Evolutionary conservation across 2,113 vertebrate genomes (phyloP), one percentile per base, ranked within the genome.

Genomic region (Indicator indicator): DNA sequence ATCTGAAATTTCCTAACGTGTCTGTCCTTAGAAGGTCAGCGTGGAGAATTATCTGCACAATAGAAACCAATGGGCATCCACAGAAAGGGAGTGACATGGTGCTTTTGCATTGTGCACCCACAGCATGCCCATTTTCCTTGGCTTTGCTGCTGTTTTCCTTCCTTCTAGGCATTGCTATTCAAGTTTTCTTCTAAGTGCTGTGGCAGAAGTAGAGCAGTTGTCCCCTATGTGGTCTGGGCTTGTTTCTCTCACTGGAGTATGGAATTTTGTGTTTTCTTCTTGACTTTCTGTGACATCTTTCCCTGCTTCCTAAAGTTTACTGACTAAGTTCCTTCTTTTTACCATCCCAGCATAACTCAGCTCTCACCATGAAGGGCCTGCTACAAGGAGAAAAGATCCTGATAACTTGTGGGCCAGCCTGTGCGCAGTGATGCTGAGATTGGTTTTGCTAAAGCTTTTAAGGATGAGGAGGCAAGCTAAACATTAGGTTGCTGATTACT

Each of bases 1-100:
- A 94, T 96, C 95, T 80, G 95, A 97, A 94, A 95, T 94, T 87
- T 91, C 81, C 90, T 65, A 59, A 58, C 7, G 0, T 87, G 88
- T 78, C 88, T 93, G 73, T 91, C 88, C 95, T 90, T 94, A 95
- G 91, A 95, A 96, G 93, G 91, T 83, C 88, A 88, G 67, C 0
- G 0, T 50, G 74, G 73, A 81, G 77, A 92, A 94, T 55, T 77
- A 83, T 76, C 82, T 52, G 33, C 28, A 59, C 58, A 64, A 90
- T 30, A 75, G 79, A 70, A 94, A 76, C 72, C 82, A 90, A 92
- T 50, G 52, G n/a, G 77, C 84, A 33, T 16, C 27, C 6, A 69
- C 59, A 86, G 56, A 78, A 83, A 83, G 94, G 72, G 88, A 76
- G 65, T 54, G 71, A 70, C 67, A 84, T 21, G 71, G 84, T 93